Percentiles rank a stretch among this genome's conserved stretches.
Evolutionary conservation across 2,888 invertebrate genomes (phyloP).

Genomic region (Malthinus seriepunctatus): DNA sequence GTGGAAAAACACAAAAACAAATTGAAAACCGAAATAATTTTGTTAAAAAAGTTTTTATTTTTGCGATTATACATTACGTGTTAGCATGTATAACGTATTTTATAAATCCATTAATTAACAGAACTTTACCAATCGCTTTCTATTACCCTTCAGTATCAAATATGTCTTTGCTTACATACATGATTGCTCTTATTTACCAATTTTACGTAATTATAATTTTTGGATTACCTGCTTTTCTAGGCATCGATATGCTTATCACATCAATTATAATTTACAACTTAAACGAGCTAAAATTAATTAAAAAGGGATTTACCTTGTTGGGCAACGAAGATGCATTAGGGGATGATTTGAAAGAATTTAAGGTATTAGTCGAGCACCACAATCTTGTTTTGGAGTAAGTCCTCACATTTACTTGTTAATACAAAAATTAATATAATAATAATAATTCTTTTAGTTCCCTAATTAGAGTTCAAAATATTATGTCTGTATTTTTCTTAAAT

Average conservation of each 20-base stretch:
- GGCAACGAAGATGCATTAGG: background rate
- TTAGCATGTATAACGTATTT: too few species aligned
- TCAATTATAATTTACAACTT: background rate
- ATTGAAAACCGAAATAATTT: too few species aligned
- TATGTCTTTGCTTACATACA: background rate
- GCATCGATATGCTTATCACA: background rate
- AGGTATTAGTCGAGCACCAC: background rate
- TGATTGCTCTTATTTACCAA: background rate
- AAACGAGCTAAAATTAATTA: background rate
- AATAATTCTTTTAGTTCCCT: background rate
- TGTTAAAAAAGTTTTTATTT: too few species aligned
- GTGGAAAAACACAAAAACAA: too few species aligned
- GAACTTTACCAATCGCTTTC: background rate
- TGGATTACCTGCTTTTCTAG: background rate
- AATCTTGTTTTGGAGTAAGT: constrained; percentile 5
- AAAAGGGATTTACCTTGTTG: background rate
- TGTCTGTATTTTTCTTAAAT: background rate
- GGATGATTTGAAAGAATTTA: background rate
- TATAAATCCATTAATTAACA: too few species aligned
- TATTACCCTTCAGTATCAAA: background rate
- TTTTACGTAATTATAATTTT: background rate
- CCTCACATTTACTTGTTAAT: background rate
- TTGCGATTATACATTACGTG: too few species aligned
- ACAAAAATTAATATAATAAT: background rate
- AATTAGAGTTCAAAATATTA: background rate